phyloP scores from a whole-genome alignment of 2,113 vertebrate species.

The Pterocles burchelli region DNA sequence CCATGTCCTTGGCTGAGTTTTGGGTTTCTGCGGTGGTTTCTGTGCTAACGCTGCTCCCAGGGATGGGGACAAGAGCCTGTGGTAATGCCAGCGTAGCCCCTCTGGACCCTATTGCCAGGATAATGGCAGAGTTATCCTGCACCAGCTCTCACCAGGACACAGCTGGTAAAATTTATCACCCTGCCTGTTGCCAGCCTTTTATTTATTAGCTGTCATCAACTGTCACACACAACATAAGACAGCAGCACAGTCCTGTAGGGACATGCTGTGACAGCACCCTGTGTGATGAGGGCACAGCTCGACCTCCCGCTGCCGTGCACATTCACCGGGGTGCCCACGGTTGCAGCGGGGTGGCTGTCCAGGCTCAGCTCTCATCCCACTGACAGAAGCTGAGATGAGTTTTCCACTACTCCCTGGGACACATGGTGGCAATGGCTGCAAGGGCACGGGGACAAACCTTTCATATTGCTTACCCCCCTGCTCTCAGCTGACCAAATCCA shows the following conservation, averaged over 20 bases:
- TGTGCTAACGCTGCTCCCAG: not conserved
- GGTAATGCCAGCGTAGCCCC: too few species aligned
- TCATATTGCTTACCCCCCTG: not conserved
- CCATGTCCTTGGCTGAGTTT: not conserved
- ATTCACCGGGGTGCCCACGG: fast-evolving
- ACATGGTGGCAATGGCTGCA: fast-evolving
- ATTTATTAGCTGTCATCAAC: not conserved
- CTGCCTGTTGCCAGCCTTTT: not conserved
- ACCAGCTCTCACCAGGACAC: not conserved
- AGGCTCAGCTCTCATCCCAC: fast-evolving
- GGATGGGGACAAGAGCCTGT: fast-evolving
- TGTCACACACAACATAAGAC: not conserved
- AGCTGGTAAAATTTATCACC: not conserved
- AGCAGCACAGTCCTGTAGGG: not conserved
- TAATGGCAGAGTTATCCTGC: not conserved
- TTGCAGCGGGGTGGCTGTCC: not conserved
- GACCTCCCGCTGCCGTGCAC: fast-evolving
- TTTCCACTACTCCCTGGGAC: not conserved
- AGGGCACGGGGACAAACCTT: fast-evolving
- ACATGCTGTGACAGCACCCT: not conserved
- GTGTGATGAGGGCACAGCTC: fast-evolving
- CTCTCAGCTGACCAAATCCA: not conserved
- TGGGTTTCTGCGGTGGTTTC: not conserved
- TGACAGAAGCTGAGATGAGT: not conserved
- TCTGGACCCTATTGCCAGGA: not conserved